Conservation (phyloP, 2,888 invertebrate genomes). For the Scaptodrosophila latifasciaeformis region DNA sequence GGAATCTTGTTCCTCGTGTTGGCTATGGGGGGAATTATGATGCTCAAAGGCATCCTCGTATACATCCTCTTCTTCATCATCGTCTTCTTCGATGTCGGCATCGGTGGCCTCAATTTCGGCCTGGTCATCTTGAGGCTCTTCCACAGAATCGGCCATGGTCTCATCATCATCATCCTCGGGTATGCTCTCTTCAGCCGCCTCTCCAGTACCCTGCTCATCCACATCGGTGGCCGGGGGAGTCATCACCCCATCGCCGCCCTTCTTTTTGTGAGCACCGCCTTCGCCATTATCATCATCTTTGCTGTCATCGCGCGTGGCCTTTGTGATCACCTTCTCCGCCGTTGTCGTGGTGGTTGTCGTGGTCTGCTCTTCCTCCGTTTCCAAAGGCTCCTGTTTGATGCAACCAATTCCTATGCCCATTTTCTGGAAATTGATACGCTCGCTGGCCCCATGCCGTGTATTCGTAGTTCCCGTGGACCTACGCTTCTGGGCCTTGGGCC, state of each 20-base stretch:
- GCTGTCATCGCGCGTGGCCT: constrained; percentile 9
- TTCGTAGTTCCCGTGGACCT: constrained; percentile 32
- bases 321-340: constrained; percentile 27
- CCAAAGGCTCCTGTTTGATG: constrained; percentile 38
- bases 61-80: constrained; percentile 39
- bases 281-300: constrained; percentile 33
- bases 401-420: constrained; percentile 22
- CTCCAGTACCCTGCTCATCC: constrained; percentile 35
- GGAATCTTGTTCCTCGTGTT: background rate
- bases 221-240: constrained; percentile 56
- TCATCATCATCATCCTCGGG: constrained; percentile 55
- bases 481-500: constrained; percentile 79
- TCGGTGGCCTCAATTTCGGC: constrained; percentile 55
- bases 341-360: constrained; percentile 43
- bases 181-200: constrained; percentile 23
- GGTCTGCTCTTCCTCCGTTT: constrained; percentile 37
- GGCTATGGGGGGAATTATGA: constrained; percentile 20
- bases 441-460: constrained; percentile 37
- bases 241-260: constrained; percentile 40
- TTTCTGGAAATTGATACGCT: constrained; percentile 54
- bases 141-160: constrained; percentile 61
- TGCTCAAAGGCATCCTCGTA: constrained; percentile 60
- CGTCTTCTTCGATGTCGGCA: constrained; percentile 49
- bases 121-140: constrained; percentile 47
- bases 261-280: constrained; percentile 2